phyloP scores from a whole-genome alignment of 2,113 vertebrate species.

The Bambusicola thoracicus region DNA sequence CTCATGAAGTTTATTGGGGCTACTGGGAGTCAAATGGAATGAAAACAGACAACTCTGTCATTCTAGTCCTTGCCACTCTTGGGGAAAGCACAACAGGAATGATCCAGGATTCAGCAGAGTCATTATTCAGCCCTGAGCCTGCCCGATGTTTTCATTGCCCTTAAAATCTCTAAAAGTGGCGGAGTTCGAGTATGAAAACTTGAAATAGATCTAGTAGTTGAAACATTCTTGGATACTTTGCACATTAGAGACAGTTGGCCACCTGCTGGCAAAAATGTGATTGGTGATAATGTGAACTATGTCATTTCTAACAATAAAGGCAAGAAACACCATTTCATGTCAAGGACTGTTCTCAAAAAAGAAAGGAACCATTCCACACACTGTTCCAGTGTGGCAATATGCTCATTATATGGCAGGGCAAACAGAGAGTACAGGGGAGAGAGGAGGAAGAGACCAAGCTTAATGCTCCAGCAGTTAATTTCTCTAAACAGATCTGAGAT shows the following conservation, averaged over 20 bases:
- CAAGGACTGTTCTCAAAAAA: neutral
- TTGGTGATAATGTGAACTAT: slow-evolving; percentile 2
- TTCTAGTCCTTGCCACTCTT: neutral
- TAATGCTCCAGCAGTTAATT: neutral
- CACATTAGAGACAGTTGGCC: slow-evolving; percentile 6
- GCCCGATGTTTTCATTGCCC: neutral
- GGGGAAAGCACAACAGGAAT: neutral
- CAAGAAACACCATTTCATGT: neutral
- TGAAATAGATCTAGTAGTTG: neutral
- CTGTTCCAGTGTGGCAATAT: neutral
- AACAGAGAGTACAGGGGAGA: neutral
- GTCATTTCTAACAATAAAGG: neutral
- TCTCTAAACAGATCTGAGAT: neutral
- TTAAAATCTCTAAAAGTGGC: slow-evolving; percentile 18
- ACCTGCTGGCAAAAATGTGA: neutral
- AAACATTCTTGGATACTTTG: neutral
- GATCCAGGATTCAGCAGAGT: neutral
- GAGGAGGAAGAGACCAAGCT: neutral
- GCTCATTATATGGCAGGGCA: neutral
- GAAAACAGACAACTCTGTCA: neutral
- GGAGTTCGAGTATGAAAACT: neutral
- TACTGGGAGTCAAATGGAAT: neutral
- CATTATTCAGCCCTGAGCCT: neutral
- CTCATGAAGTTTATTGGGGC: neutral
- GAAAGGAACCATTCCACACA: neutral